Base-by-base conservation (phyloP, 2,797 vertebrate genomes). In the Poeciliopsis paucimaculata region DNA sequence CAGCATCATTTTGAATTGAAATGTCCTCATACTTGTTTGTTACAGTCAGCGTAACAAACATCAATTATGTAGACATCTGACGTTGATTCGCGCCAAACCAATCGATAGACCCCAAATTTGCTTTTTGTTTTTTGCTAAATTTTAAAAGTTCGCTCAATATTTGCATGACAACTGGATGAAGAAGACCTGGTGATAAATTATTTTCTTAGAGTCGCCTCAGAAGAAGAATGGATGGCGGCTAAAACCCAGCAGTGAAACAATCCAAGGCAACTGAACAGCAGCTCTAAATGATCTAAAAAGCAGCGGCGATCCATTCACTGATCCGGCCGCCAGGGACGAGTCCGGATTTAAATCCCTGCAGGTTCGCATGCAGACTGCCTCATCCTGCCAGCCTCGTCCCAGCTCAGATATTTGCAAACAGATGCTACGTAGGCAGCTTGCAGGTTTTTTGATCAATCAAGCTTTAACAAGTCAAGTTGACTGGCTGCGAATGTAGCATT, bases 401-500 rank as follows among this genome's bases (percentile, higher is more conserved):
- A 72, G 76, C 72, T 0, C 72, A 68, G 86, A 89, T 90, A 96
- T 96, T 96, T 96, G 96, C 96, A 96, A 96, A 96, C 96, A 96
- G 96, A 96, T 96, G 96, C 91, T 39, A 66, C 51, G 49, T 82
- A 79, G 79, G 77, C 70, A 66, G 76, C 57, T 88, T 18, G 41
- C 76, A 53, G 84, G 72, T 94, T 91, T 94, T 95, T 95, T 95
- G 95, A 96, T 96, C 95, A 95, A 93, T 96, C 96, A 95, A 93
- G 95, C 95, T 88, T 96, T 93, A 96, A 96, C 95, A 96, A 96
- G 95, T 96, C 94, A 95, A 96, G 94, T 96, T 95, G 95, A 96
- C 95, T 93, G 55, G 92, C 95, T 91, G 88, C 90, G 91, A 96
- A 95, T 96, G 95, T 96, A 89, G 82, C 81, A 80, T 88, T 96